Evolutionary conservation across 2,113 vertebrate species (phyloP), one percentile per base, ranked within the genome.

Genomic region (Indicator maculatus): DNA sequence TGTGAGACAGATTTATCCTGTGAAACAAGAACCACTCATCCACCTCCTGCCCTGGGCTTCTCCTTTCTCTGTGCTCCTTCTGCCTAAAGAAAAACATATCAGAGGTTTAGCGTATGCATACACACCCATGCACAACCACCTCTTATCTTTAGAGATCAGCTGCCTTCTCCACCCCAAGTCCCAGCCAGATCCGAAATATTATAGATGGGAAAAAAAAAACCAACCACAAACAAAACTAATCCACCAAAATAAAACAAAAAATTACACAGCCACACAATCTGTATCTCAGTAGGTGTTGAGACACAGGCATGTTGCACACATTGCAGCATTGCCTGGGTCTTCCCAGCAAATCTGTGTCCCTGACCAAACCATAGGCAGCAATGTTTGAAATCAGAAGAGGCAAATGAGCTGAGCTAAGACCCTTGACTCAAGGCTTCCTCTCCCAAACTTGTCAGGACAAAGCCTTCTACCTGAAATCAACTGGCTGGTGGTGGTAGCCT

Each of bases 61-160:
- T 97, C 94, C 96, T 95, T 93, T 96, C 98, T 98, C 98, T 98
- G 94, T 98, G 97, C 7, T 98, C 97, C 88, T 98, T 98, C 95
- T 99, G 98, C 98, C 98, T 99, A 64, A 61, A 17, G 74, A 8
- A 67, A 61, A 75, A 88, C 14, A 12, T 24, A 28, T 24, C n/a
- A 63, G 26, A 58, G 14, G 7, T 55, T 83, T 83, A 56, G 23
- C 31, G 36, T 9, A 53, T 24, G 13, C 12, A 33, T 61, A 81
- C 55, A 64, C 28, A 80, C 10, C 19, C 38, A 44, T 38, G 39
- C 31, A 63, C 36, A 77, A 73, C 11, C 20, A 45, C 20, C 47
- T 47, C 28, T 56, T 80, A 38, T 50, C 53, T 76, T 76, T 52
- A 39, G 9, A 20, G 12, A 52, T 58, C 8, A 2, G 2, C 18